phyloP scores from a whole-genome alignment of 2,797 vertebrate species.

The Oceanodroma leucorhoa region DNA sequence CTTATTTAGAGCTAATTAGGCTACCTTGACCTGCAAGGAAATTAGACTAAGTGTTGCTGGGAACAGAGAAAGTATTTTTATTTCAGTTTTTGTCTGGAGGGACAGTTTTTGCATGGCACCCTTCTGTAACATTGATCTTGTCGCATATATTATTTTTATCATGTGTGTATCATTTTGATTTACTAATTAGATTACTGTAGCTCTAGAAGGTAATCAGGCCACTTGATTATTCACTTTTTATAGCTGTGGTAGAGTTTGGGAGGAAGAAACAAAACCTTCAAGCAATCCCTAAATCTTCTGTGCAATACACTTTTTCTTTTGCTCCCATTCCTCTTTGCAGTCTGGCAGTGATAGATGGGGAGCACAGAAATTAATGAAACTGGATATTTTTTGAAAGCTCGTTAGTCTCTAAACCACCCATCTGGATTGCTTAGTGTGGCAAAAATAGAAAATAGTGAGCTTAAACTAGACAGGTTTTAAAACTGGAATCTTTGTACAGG shows the following conservation, averaged over 20 bases:
- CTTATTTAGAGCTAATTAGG: constrained; percentile 67
- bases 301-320: background rate
- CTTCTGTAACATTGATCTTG: background rate
- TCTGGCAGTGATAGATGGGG: background rate
- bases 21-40: constrained; percentile 47
- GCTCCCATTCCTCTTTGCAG: background rate
- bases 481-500: background rate
- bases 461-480: background rate
- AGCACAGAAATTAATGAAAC: background rate
- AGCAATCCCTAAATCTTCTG: background rate
- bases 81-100: constrained; percentile 41
- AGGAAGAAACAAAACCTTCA: background rate
- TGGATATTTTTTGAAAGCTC: background rate
- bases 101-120: background rate
- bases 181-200: constrained; percentile 4
- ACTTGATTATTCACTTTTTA: constrained; percentile 16
- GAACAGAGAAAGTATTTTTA: constrained; percentile 40
- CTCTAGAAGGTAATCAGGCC: background rate
- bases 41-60: background rate
- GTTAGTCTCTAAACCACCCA: background rate
- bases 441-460: background rate
- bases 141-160: background rate
- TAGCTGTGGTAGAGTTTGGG: background rate
- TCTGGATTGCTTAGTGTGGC: background rate
- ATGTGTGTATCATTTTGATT: background rate